Conservation (phyloP, 2,113 vertebrate genomes). For the Heterotis niloticus region DNA sequence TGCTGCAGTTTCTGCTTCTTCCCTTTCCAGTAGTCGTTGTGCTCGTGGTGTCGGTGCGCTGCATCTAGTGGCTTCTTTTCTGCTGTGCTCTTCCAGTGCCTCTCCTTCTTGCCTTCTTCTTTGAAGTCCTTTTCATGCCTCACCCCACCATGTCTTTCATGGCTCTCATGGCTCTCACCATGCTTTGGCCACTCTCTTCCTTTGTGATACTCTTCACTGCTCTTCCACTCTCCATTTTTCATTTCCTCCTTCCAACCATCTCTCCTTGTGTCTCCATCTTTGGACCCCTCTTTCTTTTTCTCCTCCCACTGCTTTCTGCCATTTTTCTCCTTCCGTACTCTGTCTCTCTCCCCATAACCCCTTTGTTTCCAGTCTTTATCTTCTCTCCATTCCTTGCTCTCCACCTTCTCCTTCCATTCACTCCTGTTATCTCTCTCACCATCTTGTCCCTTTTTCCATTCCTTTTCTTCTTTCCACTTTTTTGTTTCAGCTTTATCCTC, state of each 20-base stretch:
- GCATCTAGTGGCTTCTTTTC: conserved; percentile 34
- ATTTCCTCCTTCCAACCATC: conserved; percentile 31
- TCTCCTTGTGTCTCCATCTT: conserved; percentile 21
- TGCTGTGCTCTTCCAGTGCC: conserved; percentile 44
- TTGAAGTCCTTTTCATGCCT: conserved; percentile 52
- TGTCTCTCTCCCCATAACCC: conserved; percentile 40
- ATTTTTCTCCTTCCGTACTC: conserved; percentile 43
- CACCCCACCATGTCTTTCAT: conserved; percentile 15
- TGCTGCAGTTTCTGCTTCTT: conserved; percentile 49
- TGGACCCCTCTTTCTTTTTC: conserved; percentile 31
- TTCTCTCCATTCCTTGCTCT: conserved; percentile 40
- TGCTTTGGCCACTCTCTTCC: conserved; percentile 48
- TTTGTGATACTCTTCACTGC: conserved; percentile 32
- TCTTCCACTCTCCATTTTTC: conserved; percentile 34
- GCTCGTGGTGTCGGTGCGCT: conserved; percentile 24
- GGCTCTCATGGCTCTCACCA: conserved; percentile 61
- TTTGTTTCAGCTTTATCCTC: neutral
- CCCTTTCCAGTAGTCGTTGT: conserved; percentile 52
- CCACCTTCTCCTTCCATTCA: conserved; percentile 19
- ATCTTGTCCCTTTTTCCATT: conserved; percentile 11
- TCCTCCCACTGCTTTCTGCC: conserved; percentile 33
- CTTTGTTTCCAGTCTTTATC: conserved; percentile 44
- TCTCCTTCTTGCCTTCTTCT: conserved; percentile 42
- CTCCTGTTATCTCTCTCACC: conserved; percentile 31
- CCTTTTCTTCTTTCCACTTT: conserved; percentile 19